Evolutionary conservation across 2,797 vertebrate species (phyloP).

Genomic region (Gallinago nigripennis): DNA sequence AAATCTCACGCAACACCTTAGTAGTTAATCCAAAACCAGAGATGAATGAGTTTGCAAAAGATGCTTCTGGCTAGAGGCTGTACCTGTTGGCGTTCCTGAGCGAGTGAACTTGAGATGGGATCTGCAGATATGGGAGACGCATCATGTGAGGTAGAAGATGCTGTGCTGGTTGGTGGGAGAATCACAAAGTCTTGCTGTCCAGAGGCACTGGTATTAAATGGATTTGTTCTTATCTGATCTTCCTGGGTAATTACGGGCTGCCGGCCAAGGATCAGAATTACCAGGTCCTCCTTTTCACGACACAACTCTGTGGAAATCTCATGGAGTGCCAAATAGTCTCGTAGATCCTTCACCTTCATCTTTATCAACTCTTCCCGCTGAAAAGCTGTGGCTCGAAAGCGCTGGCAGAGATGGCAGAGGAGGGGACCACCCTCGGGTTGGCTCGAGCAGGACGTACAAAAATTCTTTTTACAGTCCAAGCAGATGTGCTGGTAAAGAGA

Average conservation of each 20-base stretch:
- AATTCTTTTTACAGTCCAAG: slow-evolving; percentile 81
- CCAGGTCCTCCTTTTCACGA: slow-evolving; percentile 94
- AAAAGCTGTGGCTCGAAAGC: slow-evolving; percentile 78
- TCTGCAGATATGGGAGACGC: slow-evolving; percentile 36
- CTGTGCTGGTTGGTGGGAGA: slow-evolving; percentile 30
- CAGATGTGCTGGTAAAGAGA: slow-evolving; percentile 74
- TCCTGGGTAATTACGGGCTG: slow-evolving; percentile 74
- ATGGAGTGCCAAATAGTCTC: slow-evolving; percentile 92
- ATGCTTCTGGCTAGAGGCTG: neutral
- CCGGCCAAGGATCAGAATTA: slow-evolving; percentile 89
- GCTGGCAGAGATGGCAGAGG: slow-evolving; percentile 79
- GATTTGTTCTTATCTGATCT: slow-evolving; percentile 54
- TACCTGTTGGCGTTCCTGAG: slow-evolving; percentile 84
- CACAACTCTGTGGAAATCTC: slow-evolving; percentile 90
- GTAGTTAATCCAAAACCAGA: neutral
- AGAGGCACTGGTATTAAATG: slow-evolving; percentile 7
- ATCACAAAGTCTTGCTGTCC: slow-evolving; percentile 70
- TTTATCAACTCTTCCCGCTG: slow-evolving; percentile 81
- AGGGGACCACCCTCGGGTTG: slow-evolving; percentile 68
- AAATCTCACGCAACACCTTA: neutral
- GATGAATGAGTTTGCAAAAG: neutral
- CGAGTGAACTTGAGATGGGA: slow-evolving; percentile 35
- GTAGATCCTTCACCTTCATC: slow-evolving; percentile 90
- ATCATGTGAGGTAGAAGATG: slow-evolving; percentile 62
- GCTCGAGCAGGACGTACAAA: slow-evolving; percentile 70